phyloP scores from a whole-genome alignment of 1,140 invertebrate species.

The Calliphora vicina region DNA sequence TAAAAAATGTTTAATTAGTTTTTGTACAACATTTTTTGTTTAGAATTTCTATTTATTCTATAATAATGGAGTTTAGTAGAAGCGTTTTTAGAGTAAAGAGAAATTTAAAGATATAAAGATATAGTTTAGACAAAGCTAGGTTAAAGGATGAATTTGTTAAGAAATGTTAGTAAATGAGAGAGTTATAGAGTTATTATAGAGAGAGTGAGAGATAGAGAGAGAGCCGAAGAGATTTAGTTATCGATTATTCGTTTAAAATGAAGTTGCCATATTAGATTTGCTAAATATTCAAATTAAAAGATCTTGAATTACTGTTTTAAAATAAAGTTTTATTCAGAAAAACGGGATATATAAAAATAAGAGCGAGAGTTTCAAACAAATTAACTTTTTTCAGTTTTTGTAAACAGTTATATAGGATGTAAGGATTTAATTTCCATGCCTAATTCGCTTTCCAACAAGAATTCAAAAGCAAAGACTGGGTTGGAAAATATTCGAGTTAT shows the following conservation, averaged over 20 bases:
- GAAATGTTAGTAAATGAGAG: neutral
- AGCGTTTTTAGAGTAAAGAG: neutral
- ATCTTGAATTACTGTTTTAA: too few relatives aligned
- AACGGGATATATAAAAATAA: too few relatives aligned
- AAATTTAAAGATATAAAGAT: neutral
- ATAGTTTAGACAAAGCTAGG: too few relatives aligned
- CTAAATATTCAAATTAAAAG: neutral
- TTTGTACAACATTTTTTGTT: neutral
- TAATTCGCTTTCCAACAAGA: too few relatives aligned
- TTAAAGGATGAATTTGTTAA: neutral
- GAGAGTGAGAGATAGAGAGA: neutral
- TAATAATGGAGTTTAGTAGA: slow-evolving; percentile 21
- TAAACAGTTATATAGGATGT: too few relatives aligned
- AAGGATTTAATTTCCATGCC: too few relatives aligned
- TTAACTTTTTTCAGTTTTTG: too few relatives aligned
- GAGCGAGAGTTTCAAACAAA: too few relatives aligned
- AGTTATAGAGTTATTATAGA: neutral
- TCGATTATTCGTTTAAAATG: neutral
- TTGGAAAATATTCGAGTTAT: too few relatives aligned
- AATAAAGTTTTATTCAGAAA: too few relatives aligned
- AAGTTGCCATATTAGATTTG: neutral
- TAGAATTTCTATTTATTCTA: neutral
- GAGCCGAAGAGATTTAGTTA: neutral
- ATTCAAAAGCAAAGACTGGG: too few relatives aligned
- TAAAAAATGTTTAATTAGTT: slow-evolving; percentile 30